Conservation (phyloP, 2,113 vertebrate genomes). For the Donacobius atricapilla region DNA sequence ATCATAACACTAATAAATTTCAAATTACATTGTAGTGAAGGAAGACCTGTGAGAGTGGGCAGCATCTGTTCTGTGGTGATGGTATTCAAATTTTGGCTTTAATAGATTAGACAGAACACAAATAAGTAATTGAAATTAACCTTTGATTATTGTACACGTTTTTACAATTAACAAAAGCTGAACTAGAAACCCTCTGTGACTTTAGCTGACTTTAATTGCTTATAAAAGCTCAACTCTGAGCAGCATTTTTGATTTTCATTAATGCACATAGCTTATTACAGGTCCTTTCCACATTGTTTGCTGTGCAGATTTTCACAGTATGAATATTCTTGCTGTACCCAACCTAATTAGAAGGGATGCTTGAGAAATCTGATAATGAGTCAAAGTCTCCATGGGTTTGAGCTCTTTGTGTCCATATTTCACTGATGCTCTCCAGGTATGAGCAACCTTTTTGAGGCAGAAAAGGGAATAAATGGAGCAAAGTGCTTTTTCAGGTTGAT, state of each 20-base stretch:
- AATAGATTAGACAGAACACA: background rate
- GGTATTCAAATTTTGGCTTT: background rate
- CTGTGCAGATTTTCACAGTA: background rate
- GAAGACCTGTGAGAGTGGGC: background rate
- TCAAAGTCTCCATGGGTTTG: background rate
- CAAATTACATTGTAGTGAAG: background rate
- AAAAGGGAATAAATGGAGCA: background rate
- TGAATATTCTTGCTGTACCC: background rate
- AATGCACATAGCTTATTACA: background rate
- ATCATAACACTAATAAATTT: background rate
- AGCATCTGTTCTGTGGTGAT: background rate
- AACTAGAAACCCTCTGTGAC: background rate
- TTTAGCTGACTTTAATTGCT: background rate
- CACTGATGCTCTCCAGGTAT: rapidly evolving
- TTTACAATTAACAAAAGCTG: background rate
- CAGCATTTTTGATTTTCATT: background rate
- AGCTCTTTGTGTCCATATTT: background rate
- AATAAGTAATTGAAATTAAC: slow-evolving; percentile 3
- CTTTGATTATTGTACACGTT: background rate
- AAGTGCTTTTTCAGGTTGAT: background rate
- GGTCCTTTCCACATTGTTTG: background rate
- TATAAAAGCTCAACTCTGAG: background rate
- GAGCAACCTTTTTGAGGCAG: background rate
- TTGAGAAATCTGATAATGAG: background rate
- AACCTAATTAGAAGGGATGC: background rate